These are phyloP conservation scores for Eledona agricola DNA, from an alignment of 2,888 invertebrate species.

Conservation along the genomic window DNA sequence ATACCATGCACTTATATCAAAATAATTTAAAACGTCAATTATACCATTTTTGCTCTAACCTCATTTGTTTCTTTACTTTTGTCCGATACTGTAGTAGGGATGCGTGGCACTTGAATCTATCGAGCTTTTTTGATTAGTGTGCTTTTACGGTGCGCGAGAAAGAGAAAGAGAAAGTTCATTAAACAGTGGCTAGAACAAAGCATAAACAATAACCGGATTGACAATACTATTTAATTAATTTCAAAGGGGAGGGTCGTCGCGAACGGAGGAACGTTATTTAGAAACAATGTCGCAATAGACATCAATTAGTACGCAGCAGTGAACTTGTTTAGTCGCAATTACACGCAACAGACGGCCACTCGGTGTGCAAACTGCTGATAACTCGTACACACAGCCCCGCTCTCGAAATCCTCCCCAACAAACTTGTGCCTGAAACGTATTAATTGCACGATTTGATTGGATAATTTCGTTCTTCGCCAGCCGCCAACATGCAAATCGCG, in stretches of 20 bases:
- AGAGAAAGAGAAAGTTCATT: conserved; percentile 41
- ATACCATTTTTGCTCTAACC: too few species aligned
- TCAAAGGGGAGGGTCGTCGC: conserved; percentile 51
- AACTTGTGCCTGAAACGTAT: conserved; percentile 32
- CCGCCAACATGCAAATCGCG: conserved; percentile 37
- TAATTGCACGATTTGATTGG: conserved; percentile 33
- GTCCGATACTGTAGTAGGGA: too few species aligned
- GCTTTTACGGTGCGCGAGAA: too few species aligned
- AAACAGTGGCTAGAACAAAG: conserved; percentile 45
- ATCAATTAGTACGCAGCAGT: conserved; percentile 63
- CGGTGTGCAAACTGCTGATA: conserved; percentile 60
- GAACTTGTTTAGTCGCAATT: conserved; percentile 63
- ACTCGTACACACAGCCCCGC: conserved; percentile 40
- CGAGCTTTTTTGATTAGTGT: too few species aligned
- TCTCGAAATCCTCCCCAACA: conserved; percentile 24
- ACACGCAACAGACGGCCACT: conserved; percentile 61
- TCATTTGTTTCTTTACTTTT: too few species aligned
- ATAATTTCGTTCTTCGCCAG: conserved; percentile 20
- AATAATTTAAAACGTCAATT: too few species aligned
- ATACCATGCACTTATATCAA: too few species aligned
- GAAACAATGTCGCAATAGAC: conserved; percentile 63
- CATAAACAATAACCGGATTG: conserved; percentile 47
- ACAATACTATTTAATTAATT: conserved; percentile 58
- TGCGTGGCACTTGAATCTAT: too few species aligned
- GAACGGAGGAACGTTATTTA: conserved; percentile 52